Conservation (phyloP, 1,140 invertebrate species). For the Orius insidiosus region DNA sequence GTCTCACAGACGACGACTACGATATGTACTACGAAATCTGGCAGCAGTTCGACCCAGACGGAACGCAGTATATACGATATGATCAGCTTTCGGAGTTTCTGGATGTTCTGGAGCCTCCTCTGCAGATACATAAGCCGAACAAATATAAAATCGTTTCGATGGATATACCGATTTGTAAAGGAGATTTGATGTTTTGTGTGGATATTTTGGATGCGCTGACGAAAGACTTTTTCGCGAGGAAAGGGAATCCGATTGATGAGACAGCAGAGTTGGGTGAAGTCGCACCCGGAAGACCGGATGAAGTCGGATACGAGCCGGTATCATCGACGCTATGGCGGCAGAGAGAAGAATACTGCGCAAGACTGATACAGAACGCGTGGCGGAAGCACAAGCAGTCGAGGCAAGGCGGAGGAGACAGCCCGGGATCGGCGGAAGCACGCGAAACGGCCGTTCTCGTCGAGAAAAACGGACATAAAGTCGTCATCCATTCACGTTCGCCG, state of each 20-base stretch:
- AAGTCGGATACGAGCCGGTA: constrained; percentile 77
- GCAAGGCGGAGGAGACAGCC: constrained; percentile 23
- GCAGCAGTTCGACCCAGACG: constrained; percentile 95
- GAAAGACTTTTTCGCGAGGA: constrained; percentile 90
- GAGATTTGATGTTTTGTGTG: constrained; percentile 90
- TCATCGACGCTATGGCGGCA: constrained; percentile 87
- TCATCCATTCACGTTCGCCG: constrained; percentile 69
- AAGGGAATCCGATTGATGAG: constrained; percentile 82
- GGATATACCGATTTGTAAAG: constrained; percentile 96
- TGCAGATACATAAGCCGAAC: constrained; percentile 94
- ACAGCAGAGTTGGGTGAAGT: constrained; percentile 64
- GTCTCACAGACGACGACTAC: constrained; percentile 94
- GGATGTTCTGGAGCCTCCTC: constrained; percentile 79
- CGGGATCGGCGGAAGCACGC: constrained; percentile 28
- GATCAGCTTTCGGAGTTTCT: constrained; percentile 86
- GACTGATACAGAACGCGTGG: constrained; percentile 89
- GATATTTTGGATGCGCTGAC: constrained; percentile 93
- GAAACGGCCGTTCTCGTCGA: constrained; percentile 66
- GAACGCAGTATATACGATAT: constrained; percentile 91
- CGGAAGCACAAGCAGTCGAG: constrained; percentile 60
- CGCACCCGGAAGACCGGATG: constrained; percentile 50
- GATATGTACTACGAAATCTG: constrained; percentile 99
- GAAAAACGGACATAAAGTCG: constrained; percentile 73
- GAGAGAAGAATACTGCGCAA: constrained; percentile 86
- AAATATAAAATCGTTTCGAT: constrained; percentile 97